Evolutionary conservation across 2,888 invertebrate species (phyloP).

Genomic region (Scaptomyza reducta): DNA sequence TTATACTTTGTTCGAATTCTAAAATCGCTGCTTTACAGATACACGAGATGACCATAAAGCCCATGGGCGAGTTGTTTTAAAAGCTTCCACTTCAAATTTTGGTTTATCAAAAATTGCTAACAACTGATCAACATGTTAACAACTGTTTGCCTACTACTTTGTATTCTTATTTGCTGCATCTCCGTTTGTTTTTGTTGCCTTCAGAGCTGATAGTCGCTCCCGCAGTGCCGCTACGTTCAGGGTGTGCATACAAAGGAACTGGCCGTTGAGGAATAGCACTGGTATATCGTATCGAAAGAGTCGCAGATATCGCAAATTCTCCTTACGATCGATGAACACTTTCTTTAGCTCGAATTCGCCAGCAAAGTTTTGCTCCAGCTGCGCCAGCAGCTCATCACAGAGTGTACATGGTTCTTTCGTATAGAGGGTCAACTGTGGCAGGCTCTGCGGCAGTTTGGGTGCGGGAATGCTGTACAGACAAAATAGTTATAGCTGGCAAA

Average conservation of each 20-base stretch:
- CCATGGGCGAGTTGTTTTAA: slow-evolving; percentile 82
- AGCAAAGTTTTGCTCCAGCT: slow-evolving; percentile 86
- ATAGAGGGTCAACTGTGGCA: slow-evolving; percentile 90
- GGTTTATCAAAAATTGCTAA: slow-evolving; percentile 10
- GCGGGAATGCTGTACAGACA: slow-evolving; percentile 19
- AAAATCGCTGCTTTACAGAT: slow-evolving; percentile 58
- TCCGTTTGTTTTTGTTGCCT: background rate
- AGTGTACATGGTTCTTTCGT: slow-evolving; percentile 93
- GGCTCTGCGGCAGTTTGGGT: background rate
- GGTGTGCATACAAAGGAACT: slow-evolving; percentile 91
- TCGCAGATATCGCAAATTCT: slow-evolving; percentile 89
- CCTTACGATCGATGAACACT: slow-evolving; percentile 90
- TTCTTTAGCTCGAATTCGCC: slow-evolving; percentile 88
- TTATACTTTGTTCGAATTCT: background rate
- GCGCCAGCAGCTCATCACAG: slow-evolving; percentile 91
- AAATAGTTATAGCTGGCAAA: background rate
- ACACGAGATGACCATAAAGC: slow-evolving; percentile 82
- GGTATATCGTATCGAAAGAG: slow-evolving; percentile 94
- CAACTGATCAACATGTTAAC: slow-evolving; percentile 3
- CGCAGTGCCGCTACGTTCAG: slow-evolving; percentile 87
- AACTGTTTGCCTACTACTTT: slow-evolving; percentile 13
- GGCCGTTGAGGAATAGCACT: slow-evolving; percentile 92
- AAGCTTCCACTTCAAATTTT: slow-evolving; percentile 29
- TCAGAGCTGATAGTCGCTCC: slow-evolving; percentile 45
- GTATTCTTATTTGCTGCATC: slow-evolving; percentile 1